phyloP scores from a whole-genome alignment of 2,797 vertebrate genomes.

The Zonotrichia albicollis region DNA sequence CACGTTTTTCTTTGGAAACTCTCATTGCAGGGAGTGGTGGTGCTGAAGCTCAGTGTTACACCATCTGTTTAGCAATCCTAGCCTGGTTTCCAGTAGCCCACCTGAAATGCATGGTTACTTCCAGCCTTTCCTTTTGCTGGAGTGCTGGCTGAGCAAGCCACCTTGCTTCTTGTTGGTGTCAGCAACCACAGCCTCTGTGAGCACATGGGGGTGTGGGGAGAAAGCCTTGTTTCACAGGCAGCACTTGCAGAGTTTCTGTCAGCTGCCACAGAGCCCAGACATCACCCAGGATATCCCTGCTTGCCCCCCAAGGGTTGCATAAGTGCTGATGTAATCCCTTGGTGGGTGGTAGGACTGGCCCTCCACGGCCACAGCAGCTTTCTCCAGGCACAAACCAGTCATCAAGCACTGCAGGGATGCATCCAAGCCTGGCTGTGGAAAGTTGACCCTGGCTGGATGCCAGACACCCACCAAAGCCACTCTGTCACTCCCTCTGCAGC shows the following conservation, averaged over 20 bases:
- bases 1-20: slow-evolving; percentile 2
- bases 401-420: neutral
- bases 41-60: slow-evolving; percentile 5
- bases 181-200: neutral
- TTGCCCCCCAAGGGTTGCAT: neutral
- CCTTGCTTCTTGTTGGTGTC: neutral
- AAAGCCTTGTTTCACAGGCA: neutral
- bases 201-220: neutral
- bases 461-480: neutral
- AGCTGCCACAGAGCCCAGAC: neutral
- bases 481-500: neutral
- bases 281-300: neutral
- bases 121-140: neutral
- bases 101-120: slow-evolving; percentile 16
- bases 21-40: neutral
- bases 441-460: neutral
- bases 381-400: neutral
- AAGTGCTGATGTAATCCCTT: neutral
- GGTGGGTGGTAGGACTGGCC: too few relatives aligned
- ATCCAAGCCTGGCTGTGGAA: neutral
- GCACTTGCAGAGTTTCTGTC: neutral
- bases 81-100: neutral
- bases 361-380: neutral
- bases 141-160: neutral
- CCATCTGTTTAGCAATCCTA: slow-evolving; percentile 41